A percentile compares a stretch with the other conserved stretches of the same genome.
Conservation (phyloP, 2,888 invertebrate species). For the Antheraea assamensis region DNA sequence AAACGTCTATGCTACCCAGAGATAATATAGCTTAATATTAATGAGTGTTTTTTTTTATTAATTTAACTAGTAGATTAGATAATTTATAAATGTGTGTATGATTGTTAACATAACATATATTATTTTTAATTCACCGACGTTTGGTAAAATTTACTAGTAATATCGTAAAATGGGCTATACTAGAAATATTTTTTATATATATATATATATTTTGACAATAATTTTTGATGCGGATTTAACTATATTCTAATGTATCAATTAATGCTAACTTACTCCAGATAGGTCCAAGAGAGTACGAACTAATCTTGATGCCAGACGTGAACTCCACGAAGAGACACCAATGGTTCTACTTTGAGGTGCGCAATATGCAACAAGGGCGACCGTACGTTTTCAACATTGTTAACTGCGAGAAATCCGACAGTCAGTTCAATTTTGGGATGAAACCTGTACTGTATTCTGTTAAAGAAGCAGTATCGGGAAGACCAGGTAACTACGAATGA, state of each 20-base stretch:
- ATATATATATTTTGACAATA: not conserved
- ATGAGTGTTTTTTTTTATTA: too few species aligned
- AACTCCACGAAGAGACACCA: conserved; percentile 90
- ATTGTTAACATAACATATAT: not conserved
- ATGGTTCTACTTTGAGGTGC: conserved; percentile 96
- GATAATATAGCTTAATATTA: too few species aligned
- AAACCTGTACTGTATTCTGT: conserved; percentile 94
- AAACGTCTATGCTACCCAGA: too few species aligned
- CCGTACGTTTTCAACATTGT: conserved; percentile 92
- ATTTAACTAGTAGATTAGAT: too few species aligned
- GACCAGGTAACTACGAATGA: conserved; percentile 52
- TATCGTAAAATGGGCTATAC: not conserved
- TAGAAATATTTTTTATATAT: not conserved
- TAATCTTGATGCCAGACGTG: conserved; percentile 91
- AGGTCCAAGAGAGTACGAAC: conserved; percentile 89
- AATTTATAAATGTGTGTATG: not conserved
- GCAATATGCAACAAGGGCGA: conserved; percentile 86
- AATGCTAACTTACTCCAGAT: conserved; percentile 79
- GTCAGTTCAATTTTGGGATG: conserved; percentile 95
- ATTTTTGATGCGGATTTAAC: not conserved
- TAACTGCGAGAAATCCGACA: conserved; percentile 93
- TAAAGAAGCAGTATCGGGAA: conserved; percentile 83
- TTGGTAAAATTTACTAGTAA: not conserved
- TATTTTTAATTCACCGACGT: not conserved
- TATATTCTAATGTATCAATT: conserved; percentile 16